Evolutionary conservation across 30 jellyfish, hydroid and myxozoan species (phyloP), one percentile per base, ranked within the genome.

Genomic region (Cassiopea xamachana): DNA sequence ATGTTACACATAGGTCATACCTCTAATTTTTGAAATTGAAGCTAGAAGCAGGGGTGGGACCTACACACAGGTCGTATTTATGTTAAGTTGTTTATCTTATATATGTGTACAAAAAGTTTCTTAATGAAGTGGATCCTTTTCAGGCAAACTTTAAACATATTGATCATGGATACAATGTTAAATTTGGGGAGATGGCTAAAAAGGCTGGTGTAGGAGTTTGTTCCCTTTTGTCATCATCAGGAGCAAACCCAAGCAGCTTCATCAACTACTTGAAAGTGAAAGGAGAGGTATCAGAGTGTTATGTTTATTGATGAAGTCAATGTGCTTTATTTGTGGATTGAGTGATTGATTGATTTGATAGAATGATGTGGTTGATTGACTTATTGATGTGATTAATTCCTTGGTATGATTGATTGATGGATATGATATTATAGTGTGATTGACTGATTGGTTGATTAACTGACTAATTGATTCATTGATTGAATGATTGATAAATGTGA

Each of bases 161-260:
- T 69, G 99, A 96, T 67, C 78, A 77, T 87, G 99, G 97, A 44
- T 79, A 89, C 75, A 92, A 91, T 79, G 90, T 91, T 15, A 93
- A 86, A 59, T 81, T 88, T 81, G 98, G 97, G 15, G 93, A 90
- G 48, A 86, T 96, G 46, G 98, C 99, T 48, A 92, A 93, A 81
- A 96, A 92, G 46, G 88, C 89, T 49, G 94, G 92, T 49, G 92
- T 96, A 48, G 89, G 82, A 7, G 70, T 75, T 46, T 68, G 73
- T 59, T 81, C 93, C 15, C 78, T 88, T 83, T 27, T 96, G 97
- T 96, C 99, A 55, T 64, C 98, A 16, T 89, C 94, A 45, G 99
- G 99, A 18, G 98, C 99, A 19, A 86, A 96, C 67, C 80, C 92
- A 46, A 89, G 89, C 50, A 96, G 98, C 91, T 96, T 47, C 46